Base-by-base conservation (phyloP, 2,113 vertebrate species). In the Neogobius melanostomus region DNA sequence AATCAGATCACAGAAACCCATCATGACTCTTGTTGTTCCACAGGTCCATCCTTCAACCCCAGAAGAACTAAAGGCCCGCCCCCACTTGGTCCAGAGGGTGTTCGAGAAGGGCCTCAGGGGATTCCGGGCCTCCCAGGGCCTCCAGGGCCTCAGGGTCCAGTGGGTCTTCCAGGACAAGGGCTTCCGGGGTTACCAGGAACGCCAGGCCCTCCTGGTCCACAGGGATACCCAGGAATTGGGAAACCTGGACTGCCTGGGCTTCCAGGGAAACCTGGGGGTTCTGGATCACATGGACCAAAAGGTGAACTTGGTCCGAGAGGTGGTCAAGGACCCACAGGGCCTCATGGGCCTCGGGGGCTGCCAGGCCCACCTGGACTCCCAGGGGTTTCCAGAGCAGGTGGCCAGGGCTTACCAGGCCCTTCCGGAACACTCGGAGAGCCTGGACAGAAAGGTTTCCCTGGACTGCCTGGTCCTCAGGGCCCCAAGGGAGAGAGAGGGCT, bases 401-500 rank as follows among this genome's bases (percentile, higher is more conserved):
- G 90, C 45, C 95, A 95, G 0, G 97, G 97, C 68, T 82, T 97
- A n/a, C 95, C 96, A 53, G 97, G 97, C 49, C 93, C 94, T 43
- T 83, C 88, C 0, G 97, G 97, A 47, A 75, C 65, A 4, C 91
- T 91, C 74, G 97, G 96, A 0, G 96, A 98, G 61, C 94, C 95
- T 3, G 97, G 96, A n/a, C 91, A 90, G 84, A 98, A 95, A 83
- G 97, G 97, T 12, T 86, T 72, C 6, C 92, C 94, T 0, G 97
- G 97, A 28, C 75, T 82, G 64, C 93, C 94, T 0, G 97, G 96
- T 8, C 82, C 91, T 11, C 81, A 88, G 36, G 97, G 97, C 4
- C 88, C 85, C 3, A 97, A 95, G 81, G 97, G 97, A 71, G 95
- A 96, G 5, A 96, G 95, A 80, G 97, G 97, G 0, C 28, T 94